These are phyloP conservation scores for Muricea muricata DNA, from an alignment of 92 coral and sea anemone genomes.

Conservation along the genomic window DNA sequence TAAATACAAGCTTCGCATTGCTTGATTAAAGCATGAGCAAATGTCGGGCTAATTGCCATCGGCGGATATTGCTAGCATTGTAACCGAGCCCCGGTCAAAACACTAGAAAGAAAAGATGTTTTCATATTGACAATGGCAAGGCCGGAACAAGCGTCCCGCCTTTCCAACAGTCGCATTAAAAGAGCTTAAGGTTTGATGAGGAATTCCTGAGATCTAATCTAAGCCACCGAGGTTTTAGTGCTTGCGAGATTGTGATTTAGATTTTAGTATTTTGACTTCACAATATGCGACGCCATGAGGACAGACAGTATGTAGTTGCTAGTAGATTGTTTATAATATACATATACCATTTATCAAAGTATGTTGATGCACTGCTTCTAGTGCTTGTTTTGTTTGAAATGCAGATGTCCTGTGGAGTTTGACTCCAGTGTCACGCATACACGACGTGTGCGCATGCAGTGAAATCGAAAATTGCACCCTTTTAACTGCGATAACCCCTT, in stretches of 20 bases:
- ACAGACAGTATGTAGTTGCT: not conserved
- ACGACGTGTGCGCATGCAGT: not conserved
- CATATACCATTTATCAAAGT: not conserved
- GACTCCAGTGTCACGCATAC: not conserved
- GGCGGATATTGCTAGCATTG: conserved; percentile 8
- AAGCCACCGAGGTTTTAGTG: not conserved
- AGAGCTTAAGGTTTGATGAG: conserved; percentile 18
- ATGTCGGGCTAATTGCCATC: not conserved
- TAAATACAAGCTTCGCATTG: conserved; percentile 11
- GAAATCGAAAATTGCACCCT: not conserved
- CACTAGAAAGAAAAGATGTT: not conserved
- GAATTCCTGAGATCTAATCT: conserved; percentile 21
- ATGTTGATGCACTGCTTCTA: conserved; percentile 18
- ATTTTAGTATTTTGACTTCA: not conserved
- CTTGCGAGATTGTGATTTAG: not conserved
- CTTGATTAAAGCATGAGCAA: conserved; percentile 28
- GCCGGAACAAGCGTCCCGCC: conserved; percentile 18
- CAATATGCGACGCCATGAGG: not conserved
- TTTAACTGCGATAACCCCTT: not conserved
- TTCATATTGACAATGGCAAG: not conserved
- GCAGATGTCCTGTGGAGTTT: not conserved
- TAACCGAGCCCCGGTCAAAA: not conserved
- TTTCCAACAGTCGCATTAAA: conserved; percentile 10
- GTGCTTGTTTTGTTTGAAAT: conserved; percentile 8
- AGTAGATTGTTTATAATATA: not conserved